Base-by-base conservation (phyloP, 2,797 vertebrate genomes). In the Propithecus perrieri region DNA sequence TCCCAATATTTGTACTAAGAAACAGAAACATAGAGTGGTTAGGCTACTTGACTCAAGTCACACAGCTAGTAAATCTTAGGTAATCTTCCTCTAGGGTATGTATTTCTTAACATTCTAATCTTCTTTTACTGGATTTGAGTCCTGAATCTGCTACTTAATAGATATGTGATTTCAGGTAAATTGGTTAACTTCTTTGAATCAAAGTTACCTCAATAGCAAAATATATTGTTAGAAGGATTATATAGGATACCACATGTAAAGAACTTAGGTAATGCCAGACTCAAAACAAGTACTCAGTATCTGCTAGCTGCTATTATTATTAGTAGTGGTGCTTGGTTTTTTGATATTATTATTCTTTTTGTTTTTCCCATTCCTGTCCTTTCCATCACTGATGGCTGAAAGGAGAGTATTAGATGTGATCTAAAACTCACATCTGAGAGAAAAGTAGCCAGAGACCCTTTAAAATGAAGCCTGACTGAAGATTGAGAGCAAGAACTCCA, bases 161-260 rank as follows among this genome's bases (percentile, higher is more conserved):
- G 11, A 83, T 95, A 55, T 22, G 7, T 84, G 55, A 86, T 7
- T 69, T 91, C 91, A 71, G 8, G 4, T 9, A 89, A 69, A 2
- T 61, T 69, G 8, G 38, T 50, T 79, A 93, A 28, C 18, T 74
- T 85, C 11, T 84, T 85, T 83, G 50, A 83, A 38, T 93, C 41
- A 81, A 38, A 83, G 10, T 96, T 92, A 95, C 57, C 43, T 89
- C 89, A 86, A 57, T 67, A 91, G n/a, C 22, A 92, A 86, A 87
- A 59, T 87, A 71, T 67, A 88, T 41, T 50, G 41, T 35, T 78
- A 24, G 28, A 65, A 76, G 26, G 8, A 95, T 78, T 95, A 79
- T 38, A 88, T 95, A 75, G 81, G 26, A 53, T 84, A 78, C 17
- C 83, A 22, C 20, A 48, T 65, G 5, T 46, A 76, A 92, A 94